Base-by-base conservation (phyloP, 2,113 vertebrate genomes). In the Ctenodactylus gundi region DNA sequence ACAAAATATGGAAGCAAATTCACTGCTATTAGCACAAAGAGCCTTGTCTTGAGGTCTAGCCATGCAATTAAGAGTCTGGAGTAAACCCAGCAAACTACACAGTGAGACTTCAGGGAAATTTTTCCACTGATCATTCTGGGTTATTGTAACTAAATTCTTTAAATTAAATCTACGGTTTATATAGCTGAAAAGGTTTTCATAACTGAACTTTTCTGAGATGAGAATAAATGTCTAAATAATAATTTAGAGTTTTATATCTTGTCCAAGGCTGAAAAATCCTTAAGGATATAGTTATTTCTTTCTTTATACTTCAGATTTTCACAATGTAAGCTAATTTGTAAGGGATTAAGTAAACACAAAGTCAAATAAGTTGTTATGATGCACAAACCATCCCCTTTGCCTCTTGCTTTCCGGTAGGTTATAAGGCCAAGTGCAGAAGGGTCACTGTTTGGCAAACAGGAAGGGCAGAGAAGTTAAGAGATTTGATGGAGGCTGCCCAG, bases 291-390 rank as follows among this genome's bases (percentile, higher is more conserved):
- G 29, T 88, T 67, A 57, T 62, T 83, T 36, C 2, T 88, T 51
- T 87, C 20, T 44, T 55, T 29, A 57, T 53, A 87, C 76, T 85
- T 68, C 34, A 72, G 84, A 92, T 76, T 91, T 93, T 94, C 96
- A 81, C 53, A 53, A 90, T 75, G 34, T 13, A n/a, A 88, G 27
- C 29, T 64, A 6, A 91, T 94, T 73, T 86, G 39, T 73, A 67
- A 89, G 23, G 21, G 55, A 62, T 20, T 64, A 65, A 90, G 34
- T 60, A 65, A 65, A 78, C 75, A 87, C 23, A 84, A 81, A 60
- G 21, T 85, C 44, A 58, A 41, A 57, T 72, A 75, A 76, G 83
- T 51, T 96, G 58, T 36, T 81, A 64, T 4, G n/a, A 27, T 75
- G 10, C 1, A 29, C 3, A 17, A 64, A 18, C n/a, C 44, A 64